phyloP scores from a whole-genome alignment of 1,140 invertebrate species.

The Nephila pilipes region DNA sequence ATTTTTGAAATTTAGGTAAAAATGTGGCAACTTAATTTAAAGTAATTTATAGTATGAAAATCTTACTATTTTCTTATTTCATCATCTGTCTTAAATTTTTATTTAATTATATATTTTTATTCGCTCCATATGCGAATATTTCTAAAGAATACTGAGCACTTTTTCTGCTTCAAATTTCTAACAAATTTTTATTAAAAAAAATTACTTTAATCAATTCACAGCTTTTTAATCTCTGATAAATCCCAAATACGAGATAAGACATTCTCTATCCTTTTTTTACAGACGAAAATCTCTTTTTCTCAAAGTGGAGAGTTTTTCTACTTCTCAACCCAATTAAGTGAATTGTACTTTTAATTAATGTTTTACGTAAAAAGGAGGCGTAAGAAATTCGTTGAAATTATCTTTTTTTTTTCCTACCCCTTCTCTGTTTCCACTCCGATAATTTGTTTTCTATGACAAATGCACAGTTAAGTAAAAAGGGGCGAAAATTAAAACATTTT shows the following conservation, averaged over 20 bases:
- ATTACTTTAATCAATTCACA: constrained; percentile 2
- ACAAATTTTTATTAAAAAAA: not conserved
- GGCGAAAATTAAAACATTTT: constrained; percentile 40
- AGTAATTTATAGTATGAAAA: no score
- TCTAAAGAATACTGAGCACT: no score
- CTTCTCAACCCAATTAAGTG: not conserved
- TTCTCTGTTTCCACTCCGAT: constrained; percentile 13
- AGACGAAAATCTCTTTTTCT: not conserved
- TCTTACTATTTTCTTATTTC: no score
- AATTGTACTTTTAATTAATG: constrained; percentile 54
- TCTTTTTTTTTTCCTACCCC: not conserved
- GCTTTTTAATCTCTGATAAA: constrained; percentile 17
- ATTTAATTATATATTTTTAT: no score
- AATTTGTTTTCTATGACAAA: constrained; percentile 22
- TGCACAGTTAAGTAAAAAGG: not conserved
- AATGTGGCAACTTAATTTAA: no score
- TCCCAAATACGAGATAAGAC: not conserved
- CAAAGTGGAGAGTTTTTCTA: not conserved
- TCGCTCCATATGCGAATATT: no score
- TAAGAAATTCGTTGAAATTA: constrained; percentile 19
- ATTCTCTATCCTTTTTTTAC: not conserved
- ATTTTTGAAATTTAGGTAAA: no score
- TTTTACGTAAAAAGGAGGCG: not conserved
- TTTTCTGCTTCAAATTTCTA: no score
- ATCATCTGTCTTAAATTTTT: no score